Conservation (phyloP, 2,113 vertebrate species). For the Protobothrops mucrosquamatus region DNA sequence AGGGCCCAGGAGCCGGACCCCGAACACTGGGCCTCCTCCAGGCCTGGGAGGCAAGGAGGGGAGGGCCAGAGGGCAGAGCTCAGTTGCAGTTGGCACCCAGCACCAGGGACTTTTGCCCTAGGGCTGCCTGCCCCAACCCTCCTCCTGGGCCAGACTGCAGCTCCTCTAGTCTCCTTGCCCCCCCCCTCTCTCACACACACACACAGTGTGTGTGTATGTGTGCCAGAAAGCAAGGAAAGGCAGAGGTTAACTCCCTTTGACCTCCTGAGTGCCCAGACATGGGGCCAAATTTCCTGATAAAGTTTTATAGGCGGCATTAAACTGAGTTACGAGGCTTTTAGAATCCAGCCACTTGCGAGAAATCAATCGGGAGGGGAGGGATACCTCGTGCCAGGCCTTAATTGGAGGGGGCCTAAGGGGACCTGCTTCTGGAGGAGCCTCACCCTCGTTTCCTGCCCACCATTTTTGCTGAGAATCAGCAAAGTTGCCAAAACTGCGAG, state of each 20-base stretch:
- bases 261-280: constrained; percentile 62
- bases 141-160: neutral
- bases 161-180: neutral
- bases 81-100: neutral
- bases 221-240: constrained; percentile 36
- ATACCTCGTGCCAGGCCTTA: constrained; percentile 74
- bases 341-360: constrained; percentile 81
- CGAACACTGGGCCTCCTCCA: neutral
- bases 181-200: too few relatives aligned
- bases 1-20: neutral
- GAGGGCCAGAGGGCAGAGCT: neutral
- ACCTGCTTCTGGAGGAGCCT: constrained; percentile 67
- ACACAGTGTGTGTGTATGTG: neutral
- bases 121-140: neutral
- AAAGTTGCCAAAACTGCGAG: constrained; percentile 69
- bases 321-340: constrained; percentile 81
- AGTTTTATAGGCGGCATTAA: constrained; percentile 80
- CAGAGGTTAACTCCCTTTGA: constrained; percentile 40
- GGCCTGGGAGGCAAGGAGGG: neutral
- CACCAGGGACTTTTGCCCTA: neutral
- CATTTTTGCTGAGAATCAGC: constrained; percentile 78
- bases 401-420: constrained; percentile 74
- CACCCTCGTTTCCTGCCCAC: constrained; percentile 67
- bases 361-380: constrained; percentile 81
- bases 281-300: constrained; percentile 68